Evolutionary conservation across 2,113 vertebrate species (phyloP).

Genomic region (Gymnorhina tibicen): DNA sequence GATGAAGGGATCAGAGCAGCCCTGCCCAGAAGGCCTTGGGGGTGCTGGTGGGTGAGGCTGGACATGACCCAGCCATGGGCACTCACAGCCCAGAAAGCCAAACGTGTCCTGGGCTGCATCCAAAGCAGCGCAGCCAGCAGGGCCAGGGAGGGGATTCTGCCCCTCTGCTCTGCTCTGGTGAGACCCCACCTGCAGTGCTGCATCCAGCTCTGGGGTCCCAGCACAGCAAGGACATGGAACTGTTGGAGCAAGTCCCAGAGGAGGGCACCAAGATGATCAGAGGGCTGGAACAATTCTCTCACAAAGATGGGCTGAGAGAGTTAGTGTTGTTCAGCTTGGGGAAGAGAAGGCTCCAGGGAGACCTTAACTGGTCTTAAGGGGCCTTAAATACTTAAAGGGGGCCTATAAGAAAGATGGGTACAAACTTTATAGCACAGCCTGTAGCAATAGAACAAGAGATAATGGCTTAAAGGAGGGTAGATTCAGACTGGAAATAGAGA

Average conservation of each 20-base stretch:
- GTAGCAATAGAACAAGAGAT: not conserved
- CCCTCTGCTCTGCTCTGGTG: not conserved
- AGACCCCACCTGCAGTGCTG: not conserved
- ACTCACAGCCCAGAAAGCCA: fast-evolving
- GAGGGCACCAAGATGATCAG: not conserved
- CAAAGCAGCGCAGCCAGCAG: fast-evolving
- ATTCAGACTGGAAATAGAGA: not conserved
- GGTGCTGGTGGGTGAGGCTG: not conserved
- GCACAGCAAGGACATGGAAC: not conserved
- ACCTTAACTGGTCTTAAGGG: not conserved
- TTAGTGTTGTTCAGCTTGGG: fast-evolving
- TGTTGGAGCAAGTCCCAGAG: not conserved
- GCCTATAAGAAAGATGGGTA: not conserved
- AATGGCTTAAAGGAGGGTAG: not conserved
- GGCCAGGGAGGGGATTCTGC: not conserved
- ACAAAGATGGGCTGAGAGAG: not conserved
- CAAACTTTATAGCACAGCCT: not conserved
- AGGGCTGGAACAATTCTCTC: not conserved
- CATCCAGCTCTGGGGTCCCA: not conserved
- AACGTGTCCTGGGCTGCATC: not conserved
- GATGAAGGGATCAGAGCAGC: not conserved
- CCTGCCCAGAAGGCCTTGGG: not conserved
- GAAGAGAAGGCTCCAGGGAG: not conserved
- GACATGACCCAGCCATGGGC: not conserved
- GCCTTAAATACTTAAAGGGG: not conserved